Base-by-base conservation (phyloP, 2,888 invertebrate species). In the Lithophane leautieri region DNA sequence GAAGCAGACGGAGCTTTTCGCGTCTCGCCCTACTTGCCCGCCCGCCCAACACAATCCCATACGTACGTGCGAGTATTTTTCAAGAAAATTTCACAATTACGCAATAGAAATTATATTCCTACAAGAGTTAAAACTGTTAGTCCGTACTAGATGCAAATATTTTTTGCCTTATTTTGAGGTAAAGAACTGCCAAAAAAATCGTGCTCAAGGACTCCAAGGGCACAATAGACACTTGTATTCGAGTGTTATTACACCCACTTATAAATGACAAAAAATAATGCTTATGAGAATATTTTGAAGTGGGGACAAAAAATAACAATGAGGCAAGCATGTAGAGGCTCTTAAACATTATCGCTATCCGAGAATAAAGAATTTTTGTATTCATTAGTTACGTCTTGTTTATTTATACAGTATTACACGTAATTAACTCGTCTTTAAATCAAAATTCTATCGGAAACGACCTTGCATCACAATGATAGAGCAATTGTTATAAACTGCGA, bases 11-110 rank as follows among this genome's bases (percentile, higher is more conserved):
- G 83, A 93, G 95, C 93, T 94, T 95, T 94, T 94, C 94, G 93
- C 95, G 93, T 94, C 94, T 93, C 95, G 95, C 94, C 95, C 95
- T 95, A 95, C 92, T 94, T 94, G 94, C 93, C 83, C 91, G 91
- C 93, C 94, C 94, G 94, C 93, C 94, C 93, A 82, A 90, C 90
- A 89, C 89, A 89, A 87, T 89, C 86, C 82, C 88, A 89, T 71
- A 79, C 61, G 73, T 67, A 78, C 84, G 82, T 76, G 66, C 65
- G 79, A 62, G 76, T 78, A 84, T 83, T 85, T 80, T 83, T 67
- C 71, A 73, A 70, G 74, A 74, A 79, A 68, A 52, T 67, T 47
- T 44, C n/a, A 44, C 50, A 52, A 70, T 71, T 66, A 69, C 40
- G 40, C n/a, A 9, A 40, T 40, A 22, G 11, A 67, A 52, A 63